A percentile compares a stretch with the other conserved stretches of the same genome.
Conservation (phyloP, 1,140 invertebrate species). For the Cherax destructor region DNA sequence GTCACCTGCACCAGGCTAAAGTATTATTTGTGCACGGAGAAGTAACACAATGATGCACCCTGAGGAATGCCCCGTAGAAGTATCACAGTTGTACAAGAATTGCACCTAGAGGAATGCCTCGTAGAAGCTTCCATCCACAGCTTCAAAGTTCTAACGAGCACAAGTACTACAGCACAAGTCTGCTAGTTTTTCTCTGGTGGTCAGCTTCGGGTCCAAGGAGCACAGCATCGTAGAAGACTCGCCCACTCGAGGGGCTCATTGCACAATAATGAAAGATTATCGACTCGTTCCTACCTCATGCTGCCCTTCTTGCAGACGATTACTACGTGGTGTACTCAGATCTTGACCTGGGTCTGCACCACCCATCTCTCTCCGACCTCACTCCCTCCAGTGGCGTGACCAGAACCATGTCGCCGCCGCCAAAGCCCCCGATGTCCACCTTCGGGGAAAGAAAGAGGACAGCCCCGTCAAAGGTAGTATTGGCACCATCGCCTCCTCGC, state of each 20-base stretch:
- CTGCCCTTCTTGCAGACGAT: conserved; percentile 65
- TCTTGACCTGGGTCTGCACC: conserved; percentile 69
- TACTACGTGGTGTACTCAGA: conserved; percentile 72
- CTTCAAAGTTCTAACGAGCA: neutral
- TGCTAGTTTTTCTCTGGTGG: neutral
- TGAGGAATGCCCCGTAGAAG: conserved; percentile 34
- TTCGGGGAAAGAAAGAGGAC: conserved; percentile 62
- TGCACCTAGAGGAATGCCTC: conserved; percentile 46
- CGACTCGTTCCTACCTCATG: neutral
- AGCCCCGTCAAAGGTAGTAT: conserved; percentile 39
- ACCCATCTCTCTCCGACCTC: conserved; percentile 68
- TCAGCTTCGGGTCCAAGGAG: neutral
- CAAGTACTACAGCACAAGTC: neutral
- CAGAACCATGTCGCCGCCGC: conserved; percentile 50
- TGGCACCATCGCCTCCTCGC: conserved; percentile 65
- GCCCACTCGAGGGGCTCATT: neutral
- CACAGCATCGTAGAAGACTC: conserved; percentile 26
- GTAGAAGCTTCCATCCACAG: conserved; percentile 31
- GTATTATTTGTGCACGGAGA: neutral
- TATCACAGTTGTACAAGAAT: conserved; percentile 12
- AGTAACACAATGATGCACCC: conserved; percentile 20
- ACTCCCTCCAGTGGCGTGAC: neutral
- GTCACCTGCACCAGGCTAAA: neutral
- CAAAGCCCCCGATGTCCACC: conserved; percentile 57
- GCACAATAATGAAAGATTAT: neutral